Conservation (phyloP, 2,888 invertebrate species). For the Ceratothoa steindachneri region DNA sequence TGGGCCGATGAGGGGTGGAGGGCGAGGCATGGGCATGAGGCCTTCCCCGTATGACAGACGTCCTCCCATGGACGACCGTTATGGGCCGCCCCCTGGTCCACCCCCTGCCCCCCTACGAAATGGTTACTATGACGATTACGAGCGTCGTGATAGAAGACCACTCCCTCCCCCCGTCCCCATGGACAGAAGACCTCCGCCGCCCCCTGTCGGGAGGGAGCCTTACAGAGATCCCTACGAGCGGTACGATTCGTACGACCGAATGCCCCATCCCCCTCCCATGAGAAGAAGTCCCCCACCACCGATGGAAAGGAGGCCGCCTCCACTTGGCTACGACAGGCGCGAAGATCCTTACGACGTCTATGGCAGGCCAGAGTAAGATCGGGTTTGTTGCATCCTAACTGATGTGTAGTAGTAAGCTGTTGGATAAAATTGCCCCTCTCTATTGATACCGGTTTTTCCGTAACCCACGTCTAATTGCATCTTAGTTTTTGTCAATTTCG, state of each 20-base stretch:
- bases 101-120: slow-evolving; percentile 41
- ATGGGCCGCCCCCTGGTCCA: slow-evolving; percentile 48
- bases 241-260: slow-evolving; percentile 48
- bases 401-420: background rate
- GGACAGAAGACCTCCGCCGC: slow-evolving; percentile 46
- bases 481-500: too few species aligned
- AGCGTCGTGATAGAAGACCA: slow-evolving; percentile 42
- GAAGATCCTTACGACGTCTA: slow-evolving; percentile 41
- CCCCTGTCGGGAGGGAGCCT: slow-evolving; percentile 37
- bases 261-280: slow-evolving; percentile 38
- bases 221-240: slow-evolving; percentile 49
- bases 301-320: slow-evolving; percentile 42
- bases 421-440: background rate
- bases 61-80: slow-evolving; percentile 50
- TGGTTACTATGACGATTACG: slow-evolving; percentile 47
- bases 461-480: too few species aligned
- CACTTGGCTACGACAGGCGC: slow-evolving; percentile 42
- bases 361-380: slow-evolving; percentile 5
- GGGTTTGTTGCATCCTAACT: background rate
- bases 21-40: slow-evolving; percentile 55
- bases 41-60: slow-evolving; percentile 23
- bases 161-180: slow-evolving; percentile 26
- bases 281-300: slow-evolving; percentile 38
- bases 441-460: too few species aligned
- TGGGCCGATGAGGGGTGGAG: slow-evolving; percentile 45